A percentile compares a stretch with the other conserved stretches of the same genome.
phyloP scores from a whole-genome alignment of 2,888 invertebrate genomes.

The Cylloceria caligata region DNA sequence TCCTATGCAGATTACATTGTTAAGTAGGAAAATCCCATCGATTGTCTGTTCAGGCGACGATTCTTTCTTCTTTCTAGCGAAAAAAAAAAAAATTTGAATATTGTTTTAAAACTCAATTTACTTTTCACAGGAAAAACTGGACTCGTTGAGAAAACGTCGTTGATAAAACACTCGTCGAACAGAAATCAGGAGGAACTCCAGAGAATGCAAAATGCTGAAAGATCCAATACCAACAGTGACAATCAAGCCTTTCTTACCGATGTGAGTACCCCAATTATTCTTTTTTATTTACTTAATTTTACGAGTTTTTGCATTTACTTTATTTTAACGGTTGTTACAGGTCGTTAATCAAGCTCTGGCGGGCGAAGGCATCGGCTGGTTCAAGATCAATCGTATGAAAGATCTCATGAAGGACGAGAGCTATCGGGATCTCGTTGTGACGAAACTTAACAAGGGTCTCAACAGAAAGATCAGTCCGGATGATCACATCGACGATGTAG shows the following conservation, averaged over 20 bases:
- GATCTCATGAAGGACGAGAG: conserved; percentile 99
- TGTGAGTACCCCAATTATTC: conserved; percentile 85
- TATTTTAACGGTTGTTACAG: conserved; percentile 80
- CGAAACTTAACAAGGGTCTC: conserved; percentile 96
- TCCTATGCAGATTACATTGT: conserved; percentile 73
- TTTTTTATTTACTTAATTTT: background rate
- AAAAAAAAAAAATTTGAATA: background rate
- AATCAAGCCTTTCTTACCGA: conserved; percentile 98
- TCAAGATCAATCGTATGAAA: conserved; percentile 95
- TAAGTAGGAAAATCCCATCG: conserved; percentile 26
- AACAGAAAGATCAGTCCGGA: conserved; percentile 97
- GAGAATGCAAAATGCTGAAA: conserved; percentile 89
- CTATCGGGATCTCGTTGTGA: conserved; percentile 97
- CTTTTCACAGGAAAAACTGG: conserved; percentile 87
- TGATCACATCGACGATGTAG: conserved; percentile 99
- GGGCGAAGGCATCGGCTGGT: conserved; percentile 98
- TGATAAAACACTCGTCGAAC: conserved; percentile 93
- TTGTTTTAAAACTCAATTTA: background rate
- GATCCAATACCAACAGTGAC: conserved; percentile 92
- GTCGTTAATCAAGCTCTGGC: conserved; percentile 93
- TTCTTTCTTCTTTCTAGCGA: background rate
- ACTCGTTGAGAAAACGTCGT: conserved; percentile 94
- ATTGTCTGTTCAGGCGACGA: background rate
- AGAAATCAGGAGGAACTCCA: conserved; percentile 89
- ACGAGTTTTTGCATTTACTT: conserved; percentile 2